These are phyloP conservation scores for Neotoma lepida DNA, from an alignment of 2,113 vertebrate species.

Conservation along the genomic window DNA sequence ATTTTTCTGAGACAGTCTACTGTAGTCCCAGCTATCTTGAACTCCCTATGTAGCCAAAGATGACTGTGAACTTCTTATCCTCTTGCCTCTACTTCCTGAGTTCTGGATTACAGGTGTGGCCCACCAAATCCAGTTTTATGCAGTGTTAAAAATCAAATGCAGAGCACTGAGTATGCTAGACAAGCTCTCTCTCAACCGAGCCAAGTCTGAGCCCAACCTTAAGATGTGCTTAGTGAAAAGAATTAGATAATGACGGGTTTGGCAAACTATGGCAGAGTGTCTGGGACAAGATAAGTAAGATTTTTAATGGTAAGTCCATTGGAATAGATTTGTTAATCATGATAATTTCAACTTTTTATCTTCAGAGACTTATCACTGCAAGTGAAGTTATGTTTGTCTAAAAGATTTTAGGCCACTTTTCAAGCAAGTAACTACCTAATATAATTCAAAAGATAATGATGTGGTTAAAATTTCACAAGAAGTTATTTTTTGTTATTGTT, in stretches of 20 bases:
- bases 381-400: constrained; percentile 36
- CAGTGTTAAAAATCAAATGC: not conserved
- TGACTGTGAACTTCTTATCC: not conserved
- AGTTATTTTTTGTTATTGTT: not conserved
- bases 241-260: not conserved
- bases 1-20: not conserved
- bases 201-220: not conserved
- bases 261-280: not conserved
- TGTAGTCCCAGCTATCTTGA: not conserved
- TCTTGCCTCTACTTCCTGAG: not conserved
- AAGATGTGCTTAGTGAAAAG: not conserved
- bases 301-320: not conserved
- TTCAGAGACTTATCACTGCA: not conserved
- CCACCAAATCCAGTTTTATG: no score
- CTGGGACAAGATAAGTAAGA: not conserved
- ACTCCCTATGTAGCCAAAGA: not conserved
- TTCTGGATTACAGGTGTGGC: not conserved
- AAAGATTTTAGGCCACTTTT: not conserved
- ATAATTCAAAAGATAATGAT: not conserved
- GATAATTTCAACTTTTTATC: not conserved
- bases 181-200: not conserved
- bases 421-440: not conserved
- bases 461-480: not conserved
- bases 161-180: not conserved
- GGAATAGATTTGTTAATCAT: constrained; percentile 29